Percentiles rank a stretch among this genome's conserved stretches.
These are phyloP conservation scores for Heterotilapia buettikoferi DNA, from an alignment of 2,113 vertebrate genomes.

Conservation along the genomic window DNA sequence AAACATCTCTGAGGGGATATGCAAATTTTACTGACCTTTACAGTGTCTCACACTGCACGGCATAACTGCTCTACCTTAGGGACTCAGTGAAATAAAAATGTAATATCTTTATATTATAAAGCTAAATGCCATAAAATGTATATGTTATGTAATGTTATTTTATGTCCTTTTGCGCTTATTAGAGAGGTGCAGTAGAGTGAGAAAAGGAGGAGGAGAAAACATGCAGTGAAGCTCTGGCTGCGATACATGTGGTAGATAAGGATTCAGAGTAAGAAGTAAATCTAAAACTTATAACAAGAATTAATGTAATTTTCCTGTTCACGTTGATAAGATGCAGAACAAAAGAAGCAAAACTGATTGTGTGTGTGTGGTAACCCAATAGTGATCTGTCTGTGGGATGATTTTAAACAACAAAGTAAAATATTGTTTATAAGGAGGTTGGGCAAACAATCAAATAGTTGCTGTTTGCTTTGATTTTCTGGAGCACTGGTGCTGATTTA, in stretches of 20 bases:
- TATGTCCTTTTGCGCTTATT: not conserved
- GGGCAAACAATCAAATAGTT: not conserved
- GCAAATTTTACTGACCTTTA: conserved; percentile 31
- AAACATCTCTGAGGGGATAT: conserved; percentile 2
- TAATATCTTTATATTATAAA: not conserved
- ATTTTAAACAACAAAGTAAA: not conserved
- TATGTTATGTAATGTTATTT: not conserved
- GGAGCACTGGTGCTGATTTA: conserved; percentile 4
- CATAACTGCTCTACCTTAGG: not conserved
- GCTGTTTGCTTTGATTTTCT: conserved; percentile 16
- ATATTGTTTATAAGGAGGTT: not conserved
- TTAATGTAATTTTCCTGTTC: not conserved
- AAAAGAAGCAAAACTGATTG: not conserved
- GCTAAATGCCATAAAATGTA: not conserved
- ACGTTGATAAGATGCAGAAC: not conserved
- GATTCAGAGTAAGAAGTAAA: not conserved
- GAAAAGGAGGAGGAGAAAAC: not conserved
- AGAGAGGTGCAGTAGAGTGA: not conserved
- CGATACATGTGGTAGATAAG: accelerated
- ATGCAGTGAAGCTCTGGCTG: not conserved
- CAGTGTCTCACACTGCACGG: not conserved
- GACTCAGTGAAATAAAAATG: not conserved
- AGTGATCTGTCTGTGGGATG: not conserved
- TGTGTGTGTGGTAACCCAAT: not conserved
- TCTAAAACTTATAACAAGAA: not conserved